Evolutionary conservation across 2,797 vertebrate genomes (phyloP).

Genomic region (Gadopsis marmoratus): DNA sequence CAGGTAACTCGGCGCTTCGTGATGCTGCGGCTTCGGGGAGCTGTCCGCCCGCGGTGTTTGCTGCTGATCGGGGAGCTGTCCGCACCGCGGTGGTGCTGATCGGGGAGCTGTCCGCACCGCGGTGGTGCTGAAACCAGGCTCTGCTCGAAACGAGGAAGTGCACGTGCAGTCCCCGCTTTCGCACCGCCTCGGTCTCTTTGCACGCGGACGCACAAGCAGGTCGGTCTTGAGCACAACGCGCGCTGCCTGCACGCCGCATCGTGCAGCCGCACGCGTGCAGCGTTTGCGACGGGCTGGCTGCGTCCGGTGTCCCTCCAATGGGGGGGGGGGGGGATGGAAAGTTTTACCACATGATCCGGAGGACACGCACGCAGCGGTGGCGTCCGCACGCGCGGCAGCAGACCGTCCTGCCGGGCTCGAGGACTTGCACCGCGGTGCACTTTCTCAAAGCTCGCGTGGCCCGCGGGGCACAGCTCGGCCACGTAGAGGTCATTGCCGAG

Average conservation of each 20-base stretch:
- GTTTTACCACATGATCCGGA: slow-evolving; percentile 78
- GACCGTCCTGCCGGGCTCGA: slow-evolving; percentile 45
- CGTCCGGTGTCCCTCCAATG: slow-evolving; percentile 55
- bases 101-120: slow-evolving; percentile 76
- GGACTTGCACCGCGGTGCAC: slow-evolving; percentile 32
- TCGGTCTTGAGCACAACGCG: neutral
- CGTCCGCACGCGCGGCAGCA: slow-evolving; percentile 38
- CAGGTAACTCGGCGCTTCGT: slow-evolving; percentile 71
- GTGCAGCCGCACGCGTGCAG: no score
- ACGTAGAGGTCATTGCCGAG: neutral
- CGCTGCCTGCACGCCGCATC: no score
- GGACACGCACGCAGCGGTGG: slow-evolving; percentile 37
- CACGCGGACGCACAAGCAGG: neutral
- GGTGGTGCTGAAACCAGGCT: slow-evolving; percentile 76
- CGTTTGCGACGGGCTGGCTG: slow-evolving; percentile 38
- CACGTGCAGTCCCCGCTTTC: slow-evolving; percentile 28
- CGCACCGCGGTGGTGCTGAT: slow-evolving; percentile 63
- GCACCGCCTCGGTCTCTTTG: neutral
- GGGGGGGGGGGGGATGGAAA: slow-evolving; percentile 66
- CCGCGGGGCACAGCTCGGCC: neutral
- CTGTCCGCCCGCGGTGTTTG: no score
- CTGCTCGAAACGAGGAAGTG: slow-evolving; percentile 72
- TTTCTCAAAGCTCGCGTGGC: slow-evolving; percentile 43
- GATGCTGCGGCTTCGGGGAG: slow-evolving; percentile 26
- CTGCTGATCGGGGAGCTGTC: slow-evolving; percentile 74